Conservation (phyloP, 2,113 vertebrate species). For the Abramis brama region DNA sequence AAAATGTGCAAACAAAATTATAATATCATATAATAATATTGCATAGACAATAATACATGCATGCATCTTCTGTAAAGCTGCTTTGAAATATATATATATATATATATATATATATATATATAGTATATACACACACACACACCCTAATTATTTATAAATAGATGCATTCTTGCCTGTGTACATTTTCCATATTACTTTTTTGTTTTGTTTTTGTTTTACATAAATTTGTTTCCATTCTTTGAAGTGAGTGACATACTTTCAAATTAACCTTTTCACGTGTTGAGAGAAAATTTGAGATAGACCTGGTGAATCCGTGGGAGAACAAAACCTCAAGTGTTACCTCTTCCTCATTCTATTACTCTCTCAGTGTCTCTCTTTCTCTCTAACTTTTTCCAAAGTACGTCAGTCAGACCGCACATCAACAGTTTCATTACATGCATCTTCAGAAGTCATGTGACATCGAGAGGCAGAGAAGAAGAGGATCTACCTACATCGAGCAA, state of each 20-base stretch:
- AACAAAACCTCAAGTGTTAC: slow-evolving; percentile 38
- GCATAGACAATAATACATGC: too few species aligned
- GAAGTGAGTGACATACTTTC: slow-evolving; percentile 49
- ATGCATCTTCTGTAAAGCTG: neutral
- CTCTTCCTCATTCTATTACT: slow-evolving; percentile 13
- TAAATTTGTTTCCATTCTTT: slow-evolving; percentile 46
- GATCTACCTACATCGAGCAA: slow-evolving; percentile 55
- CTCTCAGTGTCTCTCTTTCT: slow-evolving; percentile 62
- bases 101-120: too few species aligned
- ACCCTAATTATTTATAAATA: neutral
- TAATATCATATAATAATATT: too few species aligned
- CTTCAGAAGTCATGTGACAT: slow-evolving; percentile 69
- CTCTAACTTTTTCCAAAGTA: slow-evolving; percentile 71
- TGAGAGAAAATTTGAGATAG: slow-evolving; percentile 11
- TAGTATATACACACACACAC: too few species aligned
- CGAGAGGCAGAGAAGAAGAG: slow-evolving; percentile 49
- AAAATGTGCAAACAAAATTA: too few species aligned
- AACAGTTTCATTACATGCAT: slow-evolving; percentile 19
- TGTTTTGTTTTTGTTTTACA: slow-evolving; percentile 9
- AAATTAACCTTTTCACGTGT: slow-evolving; percentile 25
- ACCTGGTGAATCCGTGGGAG: slow-evolving; percentile 72
- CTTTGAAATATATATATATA: too few species aligned
- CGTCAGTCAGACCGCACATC: slow-evolving; percentile 65
- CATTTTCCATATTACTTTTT: neutral
- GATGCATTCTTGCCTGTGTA: neutral